Evolutionary conservation across 1,140 invertebrate genomes (phyloP).

Genomic region (Polypedilum pembai): DNA sequence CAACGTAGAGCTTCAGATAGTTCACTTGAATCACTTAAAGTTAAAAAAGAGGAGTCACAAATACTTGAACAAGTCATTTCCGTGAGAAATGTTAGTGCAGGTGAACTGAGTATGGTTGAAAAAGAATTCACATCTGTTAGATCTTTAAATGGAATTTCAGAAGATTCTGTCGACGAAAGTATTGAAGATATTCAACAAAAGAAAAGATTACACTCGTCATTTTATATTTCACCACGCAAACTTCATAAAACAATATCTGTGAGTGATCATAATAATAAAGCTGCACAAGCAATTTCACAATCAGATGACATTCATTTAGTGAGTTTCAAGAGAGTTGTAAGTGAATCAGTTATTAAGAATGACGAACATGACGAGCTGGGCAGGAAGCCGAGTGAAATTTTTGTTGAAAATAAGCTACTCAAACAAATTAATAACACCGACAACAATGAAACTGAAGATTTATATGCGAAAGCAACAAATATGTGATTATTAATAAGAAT

Average conservation of each 20-base stretch:
- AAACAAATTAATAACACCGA: background rate
- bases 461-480: background rate
- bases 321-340: background rate
- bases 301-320: constrained; percentile 13
- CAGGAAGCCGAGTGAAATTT: background rate
- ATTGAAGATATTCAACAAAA: background rate
- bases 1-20: background rate
- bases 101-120: background rate
- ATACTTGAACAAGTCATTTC: constrained; percentile 1
- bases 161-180: constrained; percentile 3
- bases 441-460: constrained; percentile 17
- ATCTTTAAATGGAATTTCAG: background rate
- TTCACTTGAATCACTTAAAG: background rate
- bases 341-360: constrained; percentile 16
- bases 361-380: background rate
- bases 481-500: constrained; percentile 12
- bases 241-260: background rate
- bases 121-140: background rate
- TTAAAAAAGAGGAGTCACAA: background rate
- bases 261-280: background rate
- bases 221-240: background rate
- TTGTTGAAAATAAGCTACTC: background rate
- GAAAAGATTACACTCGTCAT: background rate
- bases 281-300: background rate
- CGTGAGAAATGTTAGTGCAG: background rate